These are phyloP conservation scores for Sinopyrophorus schimmeli DNA, from an alignment of 2,888 invertebrate genomes.

Conservation along the genomic window DNA sequence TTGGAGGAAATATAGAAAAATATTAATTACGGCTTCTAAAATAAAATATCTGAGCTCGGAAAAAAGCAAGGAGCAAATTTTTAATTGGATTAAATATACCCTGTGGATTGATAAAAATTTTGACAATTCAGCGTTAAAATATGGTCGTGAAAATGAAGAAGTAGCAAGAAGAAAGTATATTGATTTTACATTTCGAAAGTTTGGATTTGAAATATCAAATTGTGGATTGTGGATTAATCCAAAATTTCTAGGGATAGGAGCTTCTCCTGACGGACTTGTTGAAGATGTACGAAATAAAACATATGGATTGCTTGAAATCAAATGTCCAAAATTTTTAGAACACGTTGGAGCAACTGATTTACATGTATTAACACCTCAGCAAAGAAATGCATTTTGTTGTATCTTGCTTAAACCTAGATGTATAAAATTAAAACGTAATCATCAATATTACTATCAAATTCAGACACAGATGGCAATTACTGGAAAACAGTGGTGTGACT, in stretches of 20 bases:
- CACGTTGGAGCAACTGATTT: not conserved
- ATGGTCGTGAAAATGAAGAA: slow-evolving; percentile 2
- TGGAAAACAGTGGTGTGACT: slow-evolving; percentile 34
- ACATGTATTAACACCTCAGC: not conserved
- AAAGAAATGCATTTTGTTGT: slow-evolving; percentile 4
- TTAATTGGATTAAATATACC: too few relatives aligned
- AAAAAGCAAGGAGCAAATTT: too few relatives aligned
- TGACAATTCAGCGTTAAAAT: too few relatives aligned
- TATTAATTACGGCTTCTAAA: too few relatives aligned
- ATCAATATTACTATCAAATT: slow-evolving; percentile 35
- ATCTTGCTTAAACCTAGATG: not conserved
- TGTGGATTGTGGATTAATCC: slow-evolving; percentile 4
- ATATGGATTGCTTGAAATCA: slow-evolving; percentile 1
- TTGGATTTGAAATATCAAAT: not conserved
- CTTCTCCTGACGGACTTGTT: slow-evolving; percentile 5
- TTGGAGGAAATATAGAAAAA: too few relatives aligned
- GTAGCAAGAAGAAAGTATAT: not conserved
- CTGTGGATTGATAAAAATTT: too few relatives aligned
- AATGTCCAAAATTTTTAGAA: slow-evolving; percentile 1
- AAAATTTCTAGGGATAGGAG: slow-evolving; percentile 1
- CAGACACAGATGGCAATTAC: slow-evolving; percentile 34
- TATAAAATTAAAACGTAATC: slow-evolving; percentile 27
- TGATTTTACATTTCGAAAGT: too few relatives aligned
- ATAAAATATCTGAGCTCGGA: too few relatives aligned
- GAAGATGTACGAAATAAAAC: not conserved